phyloP scores from a whole-genome alignment of 2,797 vertebrate species.

The Sebastiscus tertius region DNA sequence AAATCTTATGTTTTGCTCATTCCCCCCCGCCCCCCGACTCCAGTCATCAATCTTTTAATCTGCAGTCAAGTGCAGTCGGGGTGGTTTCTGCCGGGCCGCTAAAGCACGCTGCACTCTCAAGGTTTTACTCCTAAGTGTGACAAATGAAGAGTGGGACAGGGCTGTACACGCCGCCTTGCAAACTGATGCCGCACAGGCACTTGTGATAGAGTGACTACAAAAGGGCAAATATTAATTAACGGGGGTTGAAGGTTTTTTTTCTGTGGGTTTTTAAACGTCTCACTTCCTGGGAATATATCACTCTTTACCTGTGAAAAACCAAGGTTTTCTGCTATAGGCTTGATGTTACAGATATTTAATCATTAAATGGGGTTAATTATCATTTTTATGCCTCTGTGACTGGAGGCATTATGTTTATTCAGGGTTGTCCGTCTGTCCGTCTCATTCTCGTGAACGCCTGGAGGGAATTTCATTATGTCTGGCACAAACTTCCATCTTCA shows the following conservation, averaged over 20 bases:
- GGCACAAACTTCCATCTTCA: neutral
- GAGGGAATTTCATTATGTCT: neutral
- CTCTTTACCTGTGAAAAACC: neutral
- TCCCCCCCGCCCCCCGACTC: slow-evolving; percentile 30
- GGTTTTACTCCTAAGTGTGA: slow-evolving; percentile 73
- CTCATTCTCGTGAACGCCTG: neutral
- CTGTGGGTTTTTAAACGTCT: neutral
- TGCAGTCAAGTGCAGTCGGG: slow-evolving; percentile 47
- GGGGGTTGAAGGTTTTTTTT: neutral
- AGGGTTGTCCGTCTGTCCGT: neutral
- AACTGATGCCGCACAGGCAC: neutral
- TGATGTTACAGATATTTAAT: neutral
- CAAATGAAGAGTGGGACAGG: slow-evolving; percentile 62
- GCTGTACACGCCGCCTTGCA: slow-evolving; percentile 11
- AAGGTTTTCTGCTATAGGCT: neutral
- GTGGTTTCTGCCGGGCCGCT: slow-evolving; percentile 28
- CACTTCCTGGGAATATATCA: neutral
- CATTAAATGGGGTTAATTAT: neutral
- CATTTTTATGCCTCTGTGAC: neutral
- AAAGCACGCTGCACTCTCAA: slow-evolving; percentile 60
- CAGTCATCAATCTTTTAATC: slow-evolving; percentile 74
- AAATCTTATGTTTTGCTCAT: slow-evolving; percentile 62
- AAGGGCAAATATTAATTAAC: neutral
- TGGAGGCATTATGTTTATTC: neutral
- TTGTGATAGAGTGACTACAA: slow-evolving; percentile 3